A percentile compares a stretch with the other conserved stretches of the same genome.
Conservation (phyloP, 2,113 vertebrate genomes). For the Neomonachus schauinslandi region DNA sequence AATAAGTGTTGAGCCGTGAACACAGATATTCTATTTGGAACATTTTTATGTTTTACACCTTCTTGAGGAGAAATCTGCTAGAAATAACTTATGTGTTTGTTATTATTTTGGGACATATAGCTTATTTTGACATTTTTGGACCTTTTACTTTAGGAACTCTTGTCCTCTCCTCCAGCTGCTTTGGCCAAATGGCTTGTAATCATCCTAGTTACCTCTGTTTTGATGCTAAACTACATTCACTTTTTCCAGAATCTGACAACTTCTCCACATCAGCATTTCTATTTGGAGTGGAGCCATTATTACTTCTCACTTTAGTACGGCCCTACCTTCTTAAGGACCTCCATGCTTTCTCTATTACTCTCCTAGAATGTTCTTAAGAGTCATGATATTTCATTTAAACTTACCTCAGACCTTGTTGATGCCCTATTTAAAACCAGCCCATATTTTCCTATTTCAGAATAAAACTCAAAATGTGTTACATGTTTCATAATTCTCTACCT, state of each 20-base stretch:
- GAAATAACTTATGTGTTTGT: background rate
- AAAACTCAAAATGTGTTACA: background rate
- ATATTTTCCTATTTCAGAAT: background rate
- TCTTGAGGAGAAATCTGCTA: background rate
- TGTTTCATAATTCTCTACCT: background rate
- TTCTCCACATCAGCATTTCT: background rate
- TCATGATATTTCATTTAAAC: background rate
- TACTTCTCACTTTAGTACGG: accelerated
- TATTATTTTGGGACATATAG: background rate
- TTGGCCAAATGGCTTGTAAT: background rate
- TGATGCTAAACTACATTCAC: background rate
- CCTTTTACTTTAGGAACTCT: background rate
- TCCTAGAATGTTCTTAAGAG: background rate
- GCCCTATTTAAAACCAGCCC: background rate
- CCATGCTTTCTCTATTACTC: background rate
- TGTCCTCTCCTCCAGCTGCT: background rate
- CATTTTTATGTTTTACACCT: background rate
- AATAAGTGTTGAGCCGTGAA: background rate
- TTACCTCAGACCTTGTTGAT: background rate
- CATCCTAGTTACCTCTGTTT: background rate
- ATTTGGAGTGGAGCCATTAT: background rate
- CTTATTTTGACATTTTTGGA: background rate
- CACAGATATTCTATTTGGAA: background rate
- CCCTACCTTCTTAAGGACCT: background rate
- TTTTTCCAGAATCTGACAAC: background rate